Evolutionary conservation across 1,140 invertebrate genomes (phyloP), one percentile per base, ranked within the genome.

Genomic region (Diorhabda carinulata): DNA sequence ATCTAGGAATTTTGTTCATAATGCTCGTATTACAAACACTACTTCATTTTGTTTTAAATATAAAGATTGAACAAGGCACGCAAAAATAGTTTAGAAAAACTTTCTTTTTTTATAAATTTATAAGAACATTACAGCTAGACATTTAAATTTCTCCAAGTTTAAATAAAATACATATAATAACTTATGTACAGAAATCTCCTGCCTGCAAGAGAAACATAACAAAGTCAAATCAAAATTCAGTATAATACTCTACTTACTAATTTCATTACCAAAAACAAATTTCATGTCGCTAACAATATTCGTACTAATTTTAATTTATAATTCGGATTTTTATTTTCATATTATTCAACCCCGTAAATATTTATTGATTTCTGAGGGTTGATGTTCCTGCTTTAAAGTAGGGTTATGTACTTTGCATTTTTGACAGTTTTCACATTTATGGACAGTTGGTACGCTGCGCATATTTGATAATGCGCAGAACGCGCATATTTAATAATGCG

Each of bases 61-160:
- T 57, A 67, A 72, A 75, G 70, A 70, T 73, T 76, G 70, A 76
- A 77, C 77, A 78, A 77, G 77, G 77, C 77, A 78, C 77, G 74
- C 77, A 78, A 76, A 70, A 78, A 74, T 71, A 73, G 72, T 75
- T 72, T 76, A 74, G 73, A 76, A 71, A 67, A 71, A 66, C 64
- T 68, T 72, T 52, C 47, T 52, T 73, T 67, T 64, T 64, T 64
- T 69, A 72, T 57, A 71, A 70, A 71, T 71, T 71, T 56, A 68
- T 70, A 70, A 68, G 64, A 68, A 73, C 63, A 67, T 63, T 66
- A 62, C 52, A 69, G 64, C 67, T 70, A 71, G 61, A 69, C 69
- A 68, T 68, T 71, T 68, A 71, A 68, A 66, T 68, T 68, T 62
- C 68, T 52, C 64, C 43, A 64, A 58, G 25, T 62, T 66, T 8